Evolutionary conservation across 2,113 vertebrate species (phyloP).

Genomic region (Hassar affinis): DNA sequence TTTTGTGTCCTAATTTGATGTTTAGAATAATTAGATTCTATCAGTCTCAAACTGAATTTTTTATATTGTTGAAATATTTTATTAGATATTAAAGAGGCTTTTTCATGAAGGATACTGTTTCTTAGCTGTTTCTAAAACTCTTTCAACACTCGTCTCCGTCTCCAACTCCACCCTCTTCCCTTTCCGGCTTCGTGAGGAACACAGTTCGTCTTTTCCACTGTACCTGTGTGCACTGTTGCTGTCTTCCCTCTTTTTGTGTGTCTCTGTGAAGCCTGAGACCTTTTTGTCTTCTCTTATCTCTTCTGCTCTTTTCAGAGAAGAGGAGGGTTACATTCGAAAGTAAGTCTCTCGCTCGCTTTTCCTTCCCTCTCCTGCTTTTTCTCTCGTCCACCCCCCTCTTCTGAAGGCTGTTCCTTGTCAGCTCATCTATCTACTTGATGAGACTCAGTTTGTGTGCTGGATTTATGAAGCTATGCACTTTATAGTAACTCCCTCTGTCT

Average conservation of each 20-base stretch:
- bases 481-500: neutral
- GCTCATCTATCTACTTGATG: slow-evolving; percentile 8
- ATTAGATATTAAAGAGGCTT: neutral
- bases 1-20: neutral
- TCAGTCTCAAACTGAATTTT: neutral
- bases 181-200: neutral
- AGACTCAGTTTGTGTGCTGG: slow-evolving; percentile 6
- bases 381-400: neutral
- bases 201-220: slow-evolving; percentile 5
- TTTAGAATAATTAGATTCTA: neutral
- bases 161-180: neutral
- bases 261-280: slow-evolving; percentile 52
- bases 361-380: neutral
- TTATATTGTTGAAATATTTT: neutral
- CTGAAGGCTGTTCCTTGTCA: slow-evolving; percentile 8
- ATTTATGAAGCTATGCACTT: slow-evolving; percentile 47
- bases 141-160: neutral
- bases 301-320: slow-evolving; percentile 75
- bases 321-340: slow-evolving; percentile 82
- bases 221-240: slow-evolving; percentile 19
- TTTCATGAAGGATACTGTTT: neutral
- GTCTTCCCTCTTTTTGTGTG: slow-evolving; percentile 40
- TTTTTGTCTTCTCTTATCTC: slow-evolving; percentile 68
- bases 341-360: slow-evolving; percentile 65
- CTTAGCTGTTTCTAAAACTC: neutral